Base-by-base conservation (phyloP, 2,888 invertebrate genomes). In the Alentia gelatinosa region DNA sequence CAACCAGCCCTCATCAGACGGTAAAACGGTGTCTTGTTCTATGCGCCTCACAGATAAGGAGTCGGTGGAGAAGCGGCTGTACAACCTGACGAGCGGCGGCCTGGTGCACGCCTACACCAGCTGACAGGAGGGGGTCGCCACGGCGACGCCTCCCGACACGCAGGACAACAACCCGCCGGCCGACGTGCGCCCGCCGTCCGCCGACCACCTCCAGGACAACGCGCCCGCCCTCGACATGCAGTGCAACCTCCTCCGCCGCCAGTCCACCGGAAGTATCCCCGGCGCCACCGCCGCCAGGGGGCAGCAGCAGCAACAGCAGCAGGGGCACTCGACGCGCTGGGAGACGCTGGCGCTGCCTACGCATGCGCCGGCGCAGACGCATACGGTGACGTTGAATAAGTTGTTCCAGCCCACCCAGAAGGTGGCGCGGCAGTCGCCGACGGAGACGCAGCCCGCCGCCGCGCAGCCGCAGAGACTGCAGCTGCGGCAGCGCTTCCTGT, bases 51-150 rank as follows among this genome's bases (percentile, higher is more conserved):
- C 97, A 98, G 99, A 99, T 96, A 98, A 99, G 96, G 98, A 98
- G 95, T 98, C 99, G 90, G 99, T 99, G 90, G 99, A 99, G 96
- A 98, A 98, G 96, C 97, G 99, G 93, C 97, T 99, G 91, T 97
- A 97, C 94, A 97, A 98, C 93, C 97, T 98, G 91, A 79, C 90
- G n/a, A 50, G 75, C 56, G 74, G 42, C 15, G 90, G 90, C 26
- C 42, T 79, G 50, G 90, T 90, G 47, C 75, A 90, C 7, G 90
- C 90, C 50, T 90, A 90, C 90, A 39, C 56, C 89, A 89, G 89
- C 89, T 86, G 86, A 86, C 86, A 86, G 47, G 86, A 86, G 1
- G 86, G 15, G 3, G 86, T 35, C 50, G 30, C 86, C 1, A 30
- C 19, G 86, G 30, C 86, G 42, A 42, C 42, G 12, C 23, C 26